A percentile compares a stretch with the other conserved stretches of the same genome.
phyloP scores from a whole-genome alignment of 2,888 invertebrate species.

The Mycalesis mineus region DNA sequence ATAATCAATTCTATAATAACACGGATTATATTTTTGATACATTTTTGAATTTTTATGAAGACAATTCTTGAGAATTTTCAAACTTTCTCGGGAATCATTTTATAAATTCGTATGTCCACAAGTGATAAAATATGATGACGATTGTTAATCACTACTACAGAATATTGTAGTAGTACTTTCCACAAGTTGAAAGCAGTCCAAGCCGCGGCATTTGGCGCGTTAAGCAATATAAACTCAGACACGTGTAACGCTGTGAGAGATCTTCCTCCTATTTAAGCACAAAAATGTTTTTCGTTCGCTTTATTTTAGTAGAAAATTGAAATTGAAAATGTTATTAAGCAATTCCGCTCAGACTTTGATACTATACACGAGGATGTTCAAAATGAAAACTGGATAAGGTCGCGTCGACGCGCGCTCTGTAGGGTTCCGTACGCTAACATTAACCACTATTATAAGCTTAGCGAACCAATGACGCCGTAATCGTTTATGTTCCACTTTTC shows the following conservation, averaged over 20 bases:
- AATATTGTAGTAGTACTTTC: too few species aligned
- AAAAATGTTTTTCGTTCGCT: constrained; percentile 27
- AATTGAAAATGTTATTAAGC: constrained; percentile 29
- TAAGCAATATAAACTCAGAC: constrained; percentile 28
- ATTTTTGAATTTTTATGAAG: too few species aligned
- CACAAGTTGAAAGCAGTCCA: background rate
- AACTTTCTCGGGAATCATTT: too few species aligned
- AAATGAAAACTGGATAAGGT: background rate
- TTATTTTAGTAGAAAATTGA: constrained; percentile 30
- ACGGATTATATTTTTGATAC: too few species aligned
- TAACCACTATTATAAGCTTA: too few species aligned
- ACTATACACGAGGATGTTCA: background rate
- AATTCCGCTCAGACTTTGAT: constrained; percentile 21
- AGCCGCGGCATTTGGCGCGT: constrained; percentile 4
- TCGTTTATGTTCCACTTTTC: too few species aligned
- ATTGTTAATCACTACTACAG: too few species aligned
- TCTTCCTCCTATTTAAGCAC: constrained; percentile 21
- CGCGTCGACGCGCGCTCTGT: background rate
- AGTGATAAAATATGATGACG: too few species aligned
- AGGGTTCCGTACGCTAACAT: background rate
- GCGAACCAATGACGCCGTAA: too few species aligned
- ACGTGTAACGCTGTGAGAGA: constrained; percentile 30
- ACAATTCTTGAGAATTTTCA: too few species aligned
- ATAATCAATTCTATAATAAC: too few species aligned
- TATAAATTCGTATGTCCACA: too few species aligned